A percentile compares a stretch with the other conserved stretches of the same genome.
phyloP scores from a whole-genome alignment of 2,888 invertebrate genomes.

The Syrista parreyssii region DNA sequence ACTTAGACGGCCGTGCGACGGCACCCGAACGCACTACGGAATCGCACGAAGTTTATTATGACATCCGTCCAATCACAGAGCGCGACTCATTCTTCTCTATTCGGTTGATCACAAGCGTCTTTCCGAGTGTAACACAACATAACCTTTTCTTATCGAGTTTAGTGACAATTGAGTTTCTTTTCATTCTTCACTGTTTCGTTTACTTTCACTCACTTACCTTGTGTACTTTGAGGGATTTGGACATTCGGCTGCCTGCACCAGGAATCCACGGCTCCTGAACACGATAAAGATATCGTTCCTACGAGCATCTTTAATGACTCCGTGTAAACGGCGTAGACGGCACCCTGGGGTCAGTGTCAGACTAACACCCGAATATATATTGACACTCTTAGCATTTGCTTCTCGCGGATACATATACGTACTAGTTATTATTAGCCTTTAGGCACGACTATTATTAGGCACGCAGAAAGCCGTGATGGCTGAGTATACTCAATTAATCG shows the following conservation, averaged over 20 bases:
- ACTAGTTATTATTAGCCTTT: not conserved
- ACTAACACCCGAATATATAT: slow-evolving; percentile 1
- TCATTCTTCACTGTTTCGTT: not conserved
- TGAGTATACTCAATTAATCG: not conserved
- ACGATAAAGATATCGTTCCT: not conserved
- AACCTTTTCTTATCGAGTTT: not conserved
- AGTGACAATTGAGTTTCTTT: not conserved
- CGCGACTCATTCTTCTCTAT: not conserved
- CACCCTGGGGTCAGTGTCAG: not conserved
- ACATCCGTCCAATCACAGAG: not conserved
- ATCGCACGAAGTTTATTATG: not conserved
- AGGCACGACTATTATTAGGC: not conserved
- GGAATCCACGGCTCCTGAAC: not conserved
- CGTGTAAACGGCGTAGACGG: not conserved
- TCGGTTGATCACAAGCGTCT: not conserved
- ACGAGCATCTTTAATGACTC: not conserved
- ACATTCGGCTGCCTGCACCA: not conserved
- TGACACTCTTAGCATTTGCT: not conserved
- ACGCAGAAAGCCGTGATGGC: not conserved
- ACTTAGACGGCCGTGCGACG: not conserved
- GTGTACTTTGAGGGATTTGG: not conserved
- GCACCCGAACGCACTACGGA: not conserved
- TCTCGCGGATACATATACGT: not conserved
- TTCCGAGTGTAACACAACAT: not conserved
- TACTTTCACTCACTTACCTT: not conserved